Conservation (phyloP, 2,113 vertebrate genomes). For the Morone saxatilis region DNA sequence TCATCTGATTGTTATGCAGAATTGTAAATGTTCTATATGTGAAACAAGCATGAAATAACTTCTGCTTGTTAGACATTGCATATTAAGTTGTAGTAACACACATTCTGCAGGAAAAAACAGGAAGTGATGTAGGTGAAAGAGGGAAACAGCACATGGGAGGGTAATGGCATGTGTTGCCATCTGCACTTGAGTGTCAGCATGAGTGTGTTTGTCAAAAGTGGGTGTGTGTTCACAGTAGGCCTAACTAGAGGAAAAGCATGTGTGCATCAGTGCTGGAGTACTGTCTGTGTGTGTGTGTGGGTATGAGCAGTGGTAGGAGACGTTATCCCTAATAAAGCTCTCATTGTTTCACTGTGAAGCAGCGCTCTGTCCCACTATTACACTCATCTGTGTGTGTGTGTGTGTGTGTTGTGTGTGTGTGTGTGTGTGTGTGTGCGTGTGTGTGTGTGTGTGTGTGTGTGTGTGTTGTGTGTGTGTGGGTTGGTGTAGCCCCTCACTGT, state of each 20-base stretch:
- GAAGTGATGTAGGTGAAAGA: constrained; percentile 8
- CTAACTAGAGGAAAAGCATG: constrained; percentile 22
- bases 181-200: constrained; percentile 36
- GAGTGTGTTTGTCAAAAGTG: constrained; percentile 31
- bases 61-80: neutral
- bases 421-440: constrained; percentile 38
- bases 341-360: constrained; percentile 83
- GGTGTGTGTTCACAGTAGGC: constrained; percentile 20
- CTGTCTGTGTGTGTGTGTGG: constrained; percentile 12
- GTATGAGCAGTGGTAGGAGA: constrained; percentile 61
- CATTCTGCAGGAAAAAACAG: neutral
- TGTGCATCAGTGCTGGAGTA: constrained; percentile 32
- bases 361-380: constrained; percentile 59
- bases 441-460: constrained; percentile 37
- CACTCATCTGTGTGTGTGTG: constrained; percentile 41
- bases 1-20: neutral
- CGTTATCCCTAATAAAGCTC: constrained; percentile 81
- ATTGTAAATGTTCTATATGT: neutral
- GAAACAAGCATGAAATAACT: neutral
- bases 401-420: constrained; percentile 33
- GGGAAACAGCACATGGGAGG: neutral
- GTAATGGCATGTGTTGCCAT: constrained; percentile 3
- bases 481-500: constrained; percentile 93
- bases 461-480: constrained; percentile 29
- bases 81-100: neutral